Conservation (phyloP, 2,888 invertebrate genomes). For the Microplitis deprimator region DNA sequence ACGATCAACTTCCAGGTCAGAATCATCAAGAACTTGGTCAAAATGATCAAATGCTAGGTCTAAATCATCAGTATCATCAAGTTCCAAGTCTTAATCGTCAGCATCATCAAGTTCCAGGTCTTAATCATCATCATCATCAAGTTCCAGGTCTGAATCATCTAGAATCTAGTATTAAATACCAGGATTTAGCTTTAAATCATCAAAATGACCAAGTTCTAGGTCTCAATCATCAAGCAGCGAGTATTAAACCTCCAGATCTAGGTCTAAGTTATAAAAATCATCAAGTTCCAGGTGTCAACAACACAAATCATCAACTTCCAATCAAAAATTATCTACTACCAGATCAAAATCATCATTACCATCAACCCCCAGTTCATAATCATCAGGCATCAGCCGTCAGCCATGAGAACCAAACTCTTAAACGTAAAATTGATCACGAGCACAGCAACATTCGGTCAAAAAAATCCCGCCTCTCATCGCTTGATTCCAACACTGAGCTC, state of each 20-base stretch:
- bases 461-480: constrained; percentile 51
- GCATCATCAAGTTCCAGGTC: too few species aligned
- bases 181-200: not conserved
- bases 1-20: not conserved
- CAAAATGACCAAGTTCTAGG: not conserved
- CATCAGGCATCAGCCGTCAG: not conserved
- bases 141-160: not conserved
- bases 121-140: too few species aligned
- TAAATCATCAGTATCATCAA: not conserved
- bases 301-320: not conserved
- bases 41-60: not conserved
- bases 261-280: not conserved
- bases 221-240: not conserved
- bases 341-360: not conserved
- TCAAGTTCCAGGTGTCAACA: not conserved
- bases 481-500: constrained; percentile 44
- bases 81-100: not conserved
- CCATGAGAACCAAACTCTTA: not conserved
- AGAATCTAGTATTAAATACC: too few species aligned
- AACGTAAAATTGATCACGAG: not conserved
- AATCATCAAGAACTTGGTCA: not conserved
- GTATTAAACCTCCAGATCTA: not conserved
- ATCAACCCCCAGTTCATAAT: constrained; percentile 13
- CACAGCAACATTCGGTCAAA: constrained; percentile 69
- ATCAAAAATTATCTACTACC: not conserved